Conservation (phyloP, 2,113 vertebrate species). For the Cochlearius cochlearius region DNA sequence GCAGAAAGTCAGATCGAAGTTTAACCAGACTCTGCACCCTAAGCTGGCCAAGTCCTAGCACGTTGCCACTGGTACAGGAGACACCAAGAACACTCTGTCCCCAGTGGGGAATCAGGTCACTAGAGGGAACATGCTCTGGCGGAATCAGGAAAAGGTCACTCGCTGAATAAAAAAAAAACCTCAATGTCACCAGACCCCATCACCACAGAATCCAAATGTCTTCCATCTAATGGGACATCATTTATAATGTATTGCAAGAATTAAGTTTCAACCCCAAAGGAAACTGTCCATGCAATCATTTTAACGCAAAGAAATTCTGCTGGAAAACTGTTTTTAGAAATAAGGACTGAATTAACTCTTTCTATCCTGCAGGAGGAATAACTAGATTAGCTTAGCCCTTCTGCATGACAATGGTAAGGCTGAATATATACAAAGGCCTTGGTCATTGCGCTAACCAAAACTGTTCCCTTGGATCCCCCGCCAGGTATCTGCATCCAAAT, state of each 20-base stretch:
- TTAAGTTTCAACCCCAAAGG: neutral
- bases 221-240: neutral
- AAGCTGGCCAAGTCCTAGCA: neutral
- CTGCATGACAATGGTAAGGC: neutral
- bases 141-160: neutral
- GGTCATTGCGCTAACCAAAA: neutral
- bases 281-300: neutral
- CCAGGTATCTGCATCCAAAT: neutral
- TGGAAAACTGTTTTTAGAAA: neutral
- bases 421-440: neutral
- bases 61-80: accelerated
- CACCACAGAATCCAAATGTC: neutral
- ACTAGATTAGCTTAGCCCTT: neutral
- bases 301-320: neutral
- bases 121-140: neutral
- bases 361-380: neutral
- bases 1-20: neutral
- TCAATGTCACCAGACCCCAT: neutral
- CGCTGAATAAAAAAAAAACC: neutral
- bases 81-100: neutral
- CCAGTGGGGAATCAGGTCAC: too few relatives aligned
- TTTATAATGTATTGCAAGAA: neutral
- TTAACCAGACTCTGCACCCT: neutral
- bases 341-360: neutral
- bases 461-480: neutral